These are phyloP conservation scores for Bemisia tabaci DNA, from an alignment of 1,140 invertebrate species.

Conservation along the genomic window DNA sequence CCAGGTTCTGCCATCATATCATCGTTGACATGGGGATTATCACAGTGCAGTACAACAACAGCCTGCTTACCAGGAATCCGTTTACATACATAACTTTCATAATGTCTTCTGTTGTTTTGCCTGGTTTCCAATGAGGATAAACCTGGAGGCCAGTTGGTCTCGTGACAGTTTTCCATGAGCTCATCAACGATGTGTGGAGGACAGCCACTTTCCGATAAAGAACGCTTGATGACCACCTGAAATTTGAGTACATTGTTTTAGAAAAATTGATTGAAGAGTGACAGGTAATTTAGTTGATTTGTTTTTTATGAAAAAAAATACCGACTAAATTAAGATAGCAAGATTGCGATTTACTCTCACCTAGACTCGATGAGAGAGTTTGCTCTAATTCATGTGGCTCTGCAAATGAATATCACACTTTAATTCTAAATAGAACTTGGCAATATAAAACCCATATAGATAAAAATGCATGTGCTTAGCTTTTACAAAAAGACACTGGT, in stretches of 20 bases:
- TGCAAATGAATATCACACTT: too few relatives aligned
- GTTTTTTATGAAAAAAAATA: too few relatives aligned
- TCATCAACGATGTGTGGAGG: slow-evolving; percentile 84
- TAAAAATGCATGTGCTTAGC: too few relatives aligned
- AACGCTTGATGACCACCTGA: slow-evolving; percentile 81
- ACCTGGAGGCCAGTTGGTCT: slow-evolving; percentile 83
- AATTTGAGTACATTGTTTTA: not conserved
- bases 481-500: too few relatives aligned
- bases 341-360: too few relatives aligned
- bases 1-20: slow-evolving; percentile 93
- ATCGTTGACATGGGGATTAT: slow-evolving; percentile 87
- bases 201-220: slow-evolving; percentile 81
- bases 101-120: slow-evolving; percentile 78
- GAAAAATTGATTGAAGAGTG: too few relatives aligned
- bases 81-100: slow-evolving; percentile 89
- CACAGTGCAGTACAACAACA: slow-evolving; percentile 83
- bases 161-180: slow-evolving; percentile 94
- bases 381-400: too few relatives aligned
- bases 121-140: slow-evolving; percentile 84
- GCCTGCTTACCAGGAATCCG: slow-evolving; percentile 89
- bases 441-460: too few relatives aligned
- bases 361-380: too few relatives aligned
- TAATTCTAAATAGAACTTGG: too few relatives aligned
- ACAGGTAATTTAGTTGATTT: too few relatives aligned
- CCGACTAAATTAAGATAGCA: too few relatives aligned